These are phyloP conservation scores for Petrocephalus zakoni DNA, from an alignment of 2,113 vertebrate species.

Conservation along the genomic window DNA sequence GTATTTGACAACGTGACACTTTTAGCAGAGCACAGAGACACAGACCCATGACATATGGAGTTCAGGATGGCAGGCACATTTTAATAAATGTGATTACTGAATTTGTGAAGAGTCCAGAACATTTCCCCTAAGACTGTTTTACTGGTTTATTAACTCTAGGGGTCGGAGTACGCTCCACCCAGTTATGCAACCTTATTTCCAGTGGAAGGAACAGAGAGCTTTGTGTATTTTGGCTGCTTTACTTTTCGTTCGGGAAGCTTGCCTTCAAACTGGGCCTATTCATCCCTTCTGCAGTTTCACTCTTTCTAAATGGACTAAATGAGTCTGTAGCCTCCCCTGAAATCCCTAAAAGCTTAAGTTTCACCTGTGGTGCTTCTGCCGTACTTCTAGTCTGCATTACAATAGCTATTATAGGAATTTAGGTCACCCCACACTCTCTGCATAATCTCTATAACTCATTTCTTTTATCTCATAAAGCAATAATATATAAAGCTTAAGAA, in stretches of 20 bases:
- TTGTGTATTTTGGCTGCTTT: conserved; percentile 23
- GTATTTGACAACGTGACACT: not conserved
- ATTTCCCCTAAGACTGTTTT: not conserved
- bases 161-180: not conserved
- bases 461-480: not conserved
- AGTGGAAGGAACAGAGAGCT: not conserved
- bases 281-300: not conserved
- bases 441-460: not conserved
- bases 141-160: not conserved
- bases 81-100: not conserved
- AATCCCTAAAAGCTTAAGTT: not conserved
- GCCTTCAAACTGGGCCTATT: conserved; percentile 33
- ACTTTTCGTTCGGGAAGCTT: conserved; percentile 33
- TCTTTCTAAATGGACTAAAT: not conserved
- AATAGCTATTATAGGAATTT: not conserved
- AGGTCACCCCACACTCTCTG: not conserved
- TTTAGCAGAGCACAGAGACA: not conserved
- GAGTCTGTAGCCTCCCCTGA: not conserved
- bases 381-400: not conserved
- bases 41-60: not conserved
- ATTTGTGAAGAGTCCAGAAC: too few relatives aligned
- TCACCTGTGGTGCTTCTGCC: not conserved
- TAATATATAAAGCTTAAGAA: not conserved
- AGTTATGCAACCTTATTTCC: conserved; percentile 16
- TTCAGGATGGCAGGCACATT: not conserved